Base-by-base conservation (phyloP, 23 tunicate species). In the Aplidium turbinatum region DNA sequence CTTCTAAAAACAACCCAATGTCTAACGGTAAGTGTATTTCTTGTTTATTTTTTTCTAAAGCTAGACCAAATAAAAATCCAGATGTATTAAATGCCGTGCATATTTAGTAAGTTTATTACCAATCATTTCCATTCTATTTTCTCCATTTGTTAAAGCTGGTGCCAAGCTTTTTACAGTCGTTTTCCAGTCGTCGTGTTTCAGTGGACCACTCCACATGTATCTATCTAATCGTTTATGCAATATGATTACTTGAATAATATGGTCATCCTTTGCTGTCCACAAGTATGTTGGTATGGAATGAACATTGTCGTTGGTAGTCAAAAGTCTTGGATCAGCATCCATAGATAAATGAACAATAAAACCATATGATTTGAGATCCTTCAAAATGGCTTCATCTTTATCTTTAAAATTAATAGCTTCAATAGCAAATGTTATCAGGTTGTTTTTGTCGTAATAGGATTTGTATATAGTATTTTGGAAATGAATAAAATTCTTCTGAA, bases 251-350 rank as follows among this genome's bases (percentile, higher is more conserved):
- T 83, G 89, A 35, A 83, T 76, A 26, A 83, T 77, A 65, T 83
- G 89, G 35, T 83, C 82, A 26, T 66, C 66, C 25, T 80, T 64
- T 1, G 89, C 89, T 25, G 65, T 18, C 89, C 89, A 83, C n/a
- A 83, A 33, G 47, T 83, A 76, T 1, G 89, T 42, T 22, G 89
- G 89, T 34, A 73, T 74, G 4, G 39, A 32, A 11, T 63, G 25
- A 33, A 11, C 25, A 11, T 1, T 40, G 11, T 54, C 62, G 24
- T 74, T 42, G 1, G 75, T 50, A 28, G 55, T 50, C 11, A 61
- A 57, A 16, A 63, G 76, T 45, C 75, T 35, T 0, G 89, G 89
- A 55, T 83, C 89, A 3, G 24, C 23, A 1, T 52, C 76, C 4
- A 22, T 4, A 34, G 89, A 63, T 24, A 83, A 31, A 75, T 83